Base-by-base conservation (phyloP, 2,888 invertebrate species). In the Adineta ricciae region DNA sequence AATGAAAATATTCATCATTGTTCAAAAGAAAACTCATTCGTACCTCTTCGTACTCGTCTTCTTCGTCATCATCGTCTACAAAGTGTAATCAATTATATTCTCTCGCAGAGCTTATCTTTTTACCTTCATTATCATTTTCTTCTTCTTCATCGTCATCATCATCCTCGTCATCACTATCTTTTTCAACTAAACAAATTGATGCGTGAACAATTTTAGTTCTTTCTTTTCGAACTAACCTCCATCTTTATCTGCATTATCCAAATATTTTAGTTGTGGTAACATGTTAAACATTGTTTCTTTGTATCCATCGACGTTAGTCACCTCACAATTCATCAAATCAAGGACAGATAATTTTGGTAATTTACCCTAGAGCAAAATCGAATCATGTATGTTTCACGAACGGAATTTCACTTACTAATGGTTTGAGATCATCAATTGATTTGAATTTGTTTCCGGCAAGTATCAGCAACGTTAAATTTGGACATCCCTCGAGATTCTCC, bases 401-500 rank as follows among this genome's bases (percentile, higher is more conserved):
- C n/a, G n/a, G n/a, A 38, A 64, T 64, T 27, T 21, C 1, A 21
- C 91, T 91, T 90, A 93, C 93, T 90, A 94, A 89, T 38, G 96
- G 95, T 91, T 96, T 94, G 88, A 98, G 92, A 83, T 95, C 93
- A 88, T 95, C 95, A 89, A 97, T 92, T 91, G 96, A 96, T 92
- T 95, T 96, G 88, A 98, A 95, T 93, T 95, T 96, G 91, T 99
- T 99, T 86, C 96, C 97, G 89, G 96, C 96, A 88, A 99, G 93
- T 91, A 96, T 97, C 86, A 99, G 93, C 91, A 95, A 94, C 90
- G 95, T 94, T 88, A 98, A 92, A 91, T 95, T 95, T 88, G 95
- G 94, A 91, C 96, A 96, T 87, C 50, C 83, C 27, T 94, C 94
- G 89, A 93, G 93, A 86, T 97, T 93, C 91, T 95, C 94, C 87